A percentile compares a stretch with the other conserved stretches of the same genome.
Evolutionary conservation across 2,888 invertebrate species (phyloP).

Genomic region (Alentia gelatinosa): DNA sequence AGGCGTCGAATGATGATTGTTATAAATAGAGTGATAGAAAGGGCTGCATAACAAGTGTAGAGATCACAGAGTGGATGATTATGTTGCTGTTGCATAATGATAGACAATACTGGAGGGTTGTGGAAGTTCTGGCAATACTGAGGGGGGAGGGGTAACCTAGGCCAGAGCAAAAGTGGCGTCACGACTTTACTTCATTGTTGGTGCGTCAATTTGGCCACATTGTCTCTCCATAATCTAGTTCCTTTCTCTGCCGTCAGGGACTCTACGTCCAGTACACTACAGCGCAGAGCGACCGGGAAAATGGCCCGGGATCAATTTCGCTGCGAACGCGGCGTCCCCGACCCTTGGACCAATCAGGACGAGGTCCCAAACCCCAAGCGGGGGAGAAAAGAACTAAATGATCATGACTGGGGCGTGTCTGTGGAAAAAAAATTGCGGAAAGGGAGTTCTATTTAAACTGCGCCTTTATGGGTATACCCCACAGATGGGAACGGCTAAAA

Average conservation of each 20-base stretch:
- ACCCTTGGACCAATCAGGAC: not conserved
- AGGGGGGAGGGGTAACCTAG: not conserved
- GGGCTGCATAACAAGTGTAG: too few relatives aligned
- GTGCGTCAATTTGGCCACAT: not conserved
- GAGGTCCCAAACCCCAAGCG: not conserved
- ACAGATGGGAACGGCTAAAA: too few relatives aligned
- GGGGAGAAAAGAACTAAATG: not conserved
- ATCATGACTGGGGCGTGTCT: too few relatives aligned
- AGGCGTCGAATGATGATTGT: too few relatives aligned
- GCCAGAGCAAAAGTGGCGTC: not conserved
- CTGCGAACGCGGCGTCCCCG: not conserved
- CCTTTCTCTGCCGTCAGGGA: not conserved
- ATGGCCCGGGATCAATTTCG: not conserved
- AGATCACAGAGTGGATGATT: too few relatives aligned
- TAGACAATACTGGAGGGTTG: not conserved
- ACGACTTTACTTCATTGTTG: not conserved
- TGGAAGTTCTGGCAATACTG: not conserved
- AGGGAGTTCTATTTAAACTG: not conserved
- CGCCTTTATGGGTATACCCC: not conserved
- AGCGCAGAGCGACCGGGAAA: not conserved
- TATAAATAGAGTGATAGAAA: not conserved
- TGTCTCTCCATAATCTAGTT: constrained; percentile 1
- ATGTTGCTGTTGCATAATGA: not conserved
- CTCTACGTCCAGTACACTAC: too few relatives aligned
- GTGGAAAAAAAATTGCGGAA: too few relatives aligned